Conservation (phyloP, 1,140 invertebrate genomes). For the Formica exsecta region DNA sequence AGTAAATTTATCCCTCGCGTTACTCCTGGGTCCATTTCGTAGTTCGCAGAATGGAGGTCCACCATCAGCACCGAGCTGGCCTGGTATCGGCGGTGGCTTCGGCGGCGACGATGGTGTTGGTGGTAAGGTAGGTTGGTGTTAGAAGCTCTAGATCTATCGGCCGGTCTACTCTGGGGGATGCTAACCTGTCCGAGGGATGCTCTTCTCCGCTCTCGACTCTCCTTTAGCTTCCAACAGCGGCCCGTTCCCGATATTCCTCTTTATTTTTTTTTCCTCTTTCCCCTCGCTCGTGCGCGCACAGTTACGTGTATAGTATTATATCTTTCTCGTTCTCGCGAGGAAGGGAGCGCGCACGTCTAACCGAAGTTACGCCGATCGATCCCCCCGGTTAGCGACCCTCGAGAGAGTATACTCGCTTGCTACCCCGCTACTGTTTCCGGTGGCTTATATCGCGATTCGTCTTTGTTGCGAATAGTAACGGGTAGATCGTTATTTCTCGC, state of each 20-base stretch:
- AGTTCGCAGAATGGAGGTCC: slow-evolving; percentile 68
- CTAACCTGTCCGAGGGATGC: slow-evolving; percentile 75
- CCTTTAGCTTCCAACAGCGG: slow-evolving; percentile 19
- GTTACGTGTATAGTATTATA: slow-evolving; percentile 72
- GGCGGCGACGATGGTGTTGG: background rate
- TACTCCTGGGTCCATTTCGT: slow-evolving; percentile 82
- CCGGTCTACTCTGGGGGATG: slow-evolving; percentile 76
- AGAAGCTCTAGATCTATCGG: slow-evolving; percentile 81
- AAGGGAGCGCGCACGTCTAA: slow-evolving; percentile 63
- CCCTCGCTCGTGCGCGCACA: slow-evolving; percentile 13
- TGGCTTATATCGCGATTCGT: slow-evolving; percentile 61
- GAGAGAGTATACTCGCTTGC: slow-evolving; percentile 28
- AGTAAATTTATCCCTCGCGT: slow-evolving; percentile 81
- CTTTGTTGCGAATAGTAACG: slow-evolving; percentile 45
- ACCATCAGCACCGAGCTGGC: slow-evolving; percentile 46
- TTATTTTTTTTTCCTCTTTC: slow-evolving; percentile 35
- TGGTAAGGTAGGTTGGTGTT: slow-evolving; percentile 46
- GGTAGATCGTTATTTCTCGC: slow-evolving; percentile 40
- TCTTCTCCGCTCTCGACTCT: slow-evolving; percentile 65
- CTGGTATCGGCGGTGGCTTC: slow-evolving; percentile 9
- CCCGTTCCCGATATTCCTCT: slow-evolving; percentile 38
- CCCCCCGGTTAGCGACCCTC: slow-evolving; percentile 54
- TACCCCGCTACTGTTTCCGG: slow-evolving; percentile 10
- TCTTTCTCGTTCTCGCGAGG: slow-evolving; percentile 65
- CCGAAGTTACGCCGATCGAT: slow-evolving; percentile 61